Conservation (phyloP, 2,888 invertebrate genomes). For the Meteorus colon region DNA sequence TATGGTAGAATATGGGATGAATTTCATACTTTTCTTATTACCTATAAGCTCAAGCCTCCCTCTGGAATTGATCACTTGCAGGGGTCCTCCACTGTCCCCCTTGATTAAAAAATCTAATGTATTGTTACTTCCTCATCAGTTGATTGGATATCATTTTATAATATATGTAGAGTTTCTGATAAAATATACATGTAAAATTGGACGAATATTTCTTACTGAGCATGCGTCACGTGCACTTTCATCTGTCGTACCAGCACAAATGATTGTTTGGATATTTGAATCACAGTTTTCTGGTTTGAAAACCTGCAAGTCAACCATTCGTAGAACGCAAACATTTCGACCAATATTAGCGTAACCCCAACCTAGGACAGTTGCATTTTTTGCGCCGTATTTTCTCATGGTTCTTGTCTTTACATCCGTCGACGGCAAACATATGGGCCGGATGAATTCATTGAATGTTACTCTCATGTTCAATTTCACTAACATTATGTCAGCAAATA, state of each 20-base stretch:
- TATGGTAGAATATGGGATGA: too few relatives aligned
- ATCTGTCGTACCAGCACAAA: slow-evolving; percentile 52
- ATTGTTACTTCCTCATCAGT: too few relatives aligned
- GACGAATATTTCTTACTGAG: slow-evolving; percentile 20
- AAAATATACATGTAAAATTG: background rate
- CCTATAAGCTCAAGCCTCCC: slow-evolving; percentile 54
- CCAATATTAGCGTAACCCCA: slow-evolving; percentile 54
- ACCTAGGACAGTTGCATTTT: slow-evolving; percentile 50
- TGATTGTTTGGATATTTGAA: slow-evolving; percentile 42
- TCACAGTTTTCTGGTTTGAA: slow-evolving; percentile 47
- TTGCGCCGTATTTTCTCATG: slow-evolving; percentile 43
- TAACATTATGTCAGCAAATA: slow-evolving; percentile 54
- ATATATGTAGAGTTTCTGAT: too few relatives aligned
- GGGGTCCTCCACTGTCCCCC: slow-evolving; percentile 59
- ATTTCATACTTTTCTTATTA: slow-evolving; percentile 12
- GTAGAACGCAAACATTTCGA: slow-evolving; percentile 46
- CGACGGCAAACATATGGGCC: slow-evolving; percentile 42
- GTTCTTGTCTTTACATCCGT: slow-evolving; percentile 18
- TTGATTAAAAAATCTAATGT: background rate
- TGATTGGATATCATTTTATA: too few relatives aligned
- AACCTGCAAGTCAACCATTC: slow-evolving; percentile 48
- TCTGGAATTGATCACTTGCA: slow-evolving; percentile 50
- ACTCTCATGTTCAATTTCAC: slow-evolving; percentile 55
- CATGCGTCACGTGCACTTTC: slow-evolving; percentile 50
- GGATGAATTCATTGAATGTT: slow-evolving; percentile 54